phyloP scores from a whole-genome alignment of 2,113 vertebrate species.

The Paradisaea rubra region DNA sequence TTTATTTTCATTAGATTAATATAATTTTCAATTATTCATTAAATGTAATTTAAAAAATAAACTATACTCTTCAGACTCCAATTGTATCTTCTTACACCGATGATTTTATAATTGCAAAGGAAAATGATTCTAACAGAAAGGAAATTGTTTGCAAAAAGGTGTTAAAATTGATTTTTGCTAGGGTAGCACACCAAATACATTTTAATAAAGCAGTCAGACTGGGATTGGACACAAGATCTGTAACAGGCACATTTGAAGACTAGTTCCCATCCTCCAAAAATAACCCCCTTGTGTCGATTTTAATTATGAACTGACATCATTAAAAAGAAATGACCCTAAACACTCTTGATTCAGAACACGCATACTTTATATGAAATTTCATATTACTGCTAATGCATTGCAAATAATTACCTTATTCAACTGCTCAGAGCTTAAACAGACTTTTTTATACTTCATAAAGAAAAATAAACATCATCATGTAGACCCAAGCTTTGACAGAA shows the following conservation, averaged over 20 bases:
- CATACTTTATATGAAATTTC: conserved; percentile 14
- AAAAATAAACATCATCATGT: conserved; percentile 29
- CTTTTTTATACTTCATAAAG: conserved; percentile 12
- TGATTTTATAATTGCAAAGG: conserved; percentile 57
- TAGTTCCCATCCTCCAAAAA: conserved; percentile 20
- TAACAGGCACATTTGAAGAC: conserved; percentile 22
- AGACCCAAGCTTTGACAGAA: not conserved
- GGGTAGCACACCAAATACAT: not conserved
- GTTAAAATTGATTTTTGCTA: conserved; percentile 40
- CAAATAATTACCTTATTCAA: conserved; percentile 55
- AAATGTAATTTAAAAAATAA: conserved; percentile 30
- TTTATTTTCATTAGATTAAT: conserved; percentile 34
- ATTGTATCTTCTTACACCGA: not conserved
- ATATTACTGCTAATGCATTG: conserved; percentile 23
- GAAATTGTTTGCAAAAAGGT: conserved; percentile 44
- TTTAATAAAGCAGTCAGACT: conserved; percentile 47
- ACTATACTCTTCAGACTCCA: not conserved
- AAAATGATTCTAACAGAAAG: conserved; percentile 31
- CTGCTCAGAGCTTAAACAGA: conserved; percentile 14
- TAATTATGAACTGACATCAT: conserved; percentile 45
- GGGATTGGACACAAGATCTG: not conserved
- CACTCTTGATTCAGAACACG: not conserved
- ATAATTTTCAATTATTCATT: conserved; percentile 49
- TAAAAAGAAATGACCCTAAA: conserved; percentile 44
- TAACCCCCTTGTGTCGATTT: conserved; percentile 25